phyloP scores from a whole-genome alignment of 2,888 invertebrate genomes.

The Phanerotoma sp. region DNA sequence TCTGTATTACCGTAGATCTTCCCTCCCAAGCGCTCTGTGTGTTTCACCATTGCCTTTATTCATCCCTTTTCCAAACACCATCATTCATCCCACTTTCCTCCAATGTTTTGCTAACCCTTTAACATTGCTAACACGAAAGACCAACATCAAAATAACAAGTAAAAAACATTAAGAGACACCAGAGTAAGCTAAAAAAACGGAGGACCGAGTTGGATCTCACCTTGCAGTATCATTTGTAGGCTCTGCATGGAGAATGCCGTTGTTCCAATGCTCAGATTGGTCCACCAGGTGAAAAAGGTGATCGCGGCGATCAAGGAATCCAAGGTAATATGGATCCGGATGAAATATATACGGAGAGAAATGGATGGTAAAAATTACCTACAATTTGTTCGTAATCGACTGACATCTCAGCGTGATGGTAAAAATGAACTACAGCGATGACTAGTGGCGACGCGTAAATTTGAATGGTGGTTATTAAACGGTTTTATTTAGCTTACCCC shows the following conservation, averaged over 20 bases:
- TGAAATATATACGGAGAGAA: too few relatives aligned
- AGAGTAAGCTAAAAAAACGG: conserved; percentile 31
- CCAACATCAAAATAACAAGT: background rate
- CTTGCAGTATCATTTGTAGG: conserved; percentile 57
- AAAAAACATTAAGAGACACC: background rate
- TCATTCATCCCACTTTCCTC: conserved; percentile 6
- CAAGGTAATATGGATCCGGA: conserved; percentile 53
- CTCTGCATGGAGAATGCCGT: conserved; percentile 57
- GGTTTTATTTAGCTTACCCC: too few relatives aligned
- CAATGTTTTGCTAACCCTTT: background rate
- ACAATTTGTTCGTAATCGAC: too few relatives aligned
- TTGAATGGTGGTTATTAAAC: too few relatives aligned
- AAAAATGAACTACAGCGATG: too few relatives aligned
- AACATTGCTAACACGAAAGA: background rate
- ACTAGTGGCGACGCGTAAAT: too few relatives aligned
- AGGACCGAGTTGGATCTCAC: conserved; percentile 55
- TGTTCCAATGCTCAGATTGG: conserved; percentile 65
- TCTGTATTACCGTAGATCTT: conserved; percentile 7
- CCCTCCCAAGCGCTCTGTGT: conserved; percentile 12
- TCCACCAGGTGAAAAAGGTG: conserved; percentile 64
- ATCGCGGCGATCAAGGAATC: conserved; percentile 62
- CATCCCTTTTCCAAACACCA: conserved; percentile 15
- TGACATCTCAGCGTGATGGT: too few relatives aligned
- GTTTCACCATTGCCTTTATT: conserved; percentile 6
- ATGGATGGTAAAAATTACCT: too few relatives aligned